Evolutionary conservation across 2,888 invertebrate genomes (phyloP).

Genomic region (Pseudococcus jackbeardsleyi): DNA sequence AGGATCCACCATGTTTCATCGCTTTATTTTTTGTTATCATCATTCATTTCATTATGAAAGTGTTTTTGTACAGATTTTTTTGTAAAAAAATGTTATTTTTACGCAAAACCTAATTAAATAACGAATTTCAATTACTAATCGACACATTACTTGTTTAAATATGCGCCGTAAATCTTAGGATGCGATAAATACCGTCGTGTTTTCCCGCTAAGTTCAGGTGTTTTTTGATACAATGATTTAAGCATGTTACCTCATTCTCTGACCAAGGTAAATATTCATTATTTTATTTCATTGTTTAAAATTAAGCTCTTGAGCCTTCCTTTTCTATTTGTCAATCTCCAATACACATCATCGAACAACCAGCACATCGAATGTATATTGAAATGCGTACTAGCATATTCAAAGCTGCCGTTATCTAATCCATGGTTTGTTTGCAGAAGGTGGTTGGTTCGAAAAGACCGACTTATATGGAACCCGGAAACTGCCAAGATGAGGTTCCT

Average conservation of each 20-base stretch:
- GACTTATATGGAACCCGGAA: constrained; percentile 50
- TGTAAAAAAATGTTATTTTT: background rate
- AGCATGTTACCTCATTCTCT: constrained; percentile 62
- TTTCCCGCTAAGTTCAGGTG: background rate
- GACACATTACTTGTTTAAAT: background rate
- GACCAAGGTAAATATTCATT: constrained; percentile 49
- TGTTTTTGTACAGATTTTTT: constrained; percentile 4
- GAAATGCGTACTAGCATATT: background rate
- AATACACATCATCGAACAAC: background rate
- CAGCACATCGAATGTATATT: no score
- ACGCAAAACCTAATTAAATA: background rate
- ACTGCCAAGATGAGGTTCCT: constrained; percentile 20
- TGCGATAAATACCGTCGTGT: background rate
- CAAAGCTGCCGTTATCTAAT: background rate
- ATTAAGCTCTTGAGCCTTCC: background rate
- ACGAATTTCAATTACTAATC: background rate
- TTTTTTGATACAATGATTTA: constrained; percentile 41
- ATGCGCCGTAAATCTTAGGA: background rate
- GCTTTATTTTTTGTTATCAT: constrained; percentile 47
- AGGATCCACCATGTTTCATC: background rate
- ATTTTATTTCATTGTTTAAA: background rate
- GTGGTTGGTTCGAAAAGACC: constrained; percentile 42
- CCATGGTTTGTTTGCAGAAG: constrained; percentile 9
- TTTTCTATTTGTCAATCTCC: background rate
- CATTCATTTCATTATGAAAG: background rate